Base-by-base conservation (phyloP, 2,888 invertebrate species). In the Macrophya annulata region DNA sequence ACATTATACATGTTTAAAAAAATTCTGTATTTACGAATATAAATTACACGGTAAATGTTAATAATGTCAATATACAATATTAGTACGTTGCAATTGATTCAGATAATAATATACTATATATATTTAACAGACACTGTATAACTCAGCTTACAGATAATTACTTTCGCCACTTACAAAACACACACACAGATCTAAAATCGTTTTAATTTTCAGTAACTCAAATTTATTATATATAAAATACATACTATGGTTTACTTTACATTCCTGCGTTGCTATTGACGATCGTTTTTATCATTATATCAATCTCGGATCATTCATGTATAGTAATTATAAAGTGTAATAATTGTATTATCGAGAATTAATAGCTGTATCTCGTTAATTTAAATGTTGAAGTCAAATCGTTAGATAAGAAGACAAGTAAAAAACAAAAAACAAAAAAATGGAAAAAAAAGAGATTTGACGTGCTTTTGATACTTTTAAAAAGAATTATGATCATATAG, bases 11-110 rank as follows among this genome's bases (percentile, higher is more conserved):
- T 79, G 55, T 79, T 51, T 51, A 45, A 65, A 43, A 37, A 81
- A 76, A 76, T 31, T 12, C 76, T 76, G 48, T 76, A 43, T 79
- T 55, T n/a, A 77, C 21, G 17, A 55, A 51, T 37, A 55, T 48
- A 59, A 48, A 55, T 31, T 79, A 82, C 82, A 82, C 48, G 45
- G 82, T 82, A 65, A 82, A 82, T 82, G 82, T 82, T 65, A 62
- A 48, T 48, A n/a, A 71, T 71, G 65, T 82, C 65, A 65, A 82
- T 82, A 82, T 79, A 40, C 51, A 72, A 51, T 48, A 40, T 48
- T 79, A 79, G 79, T 55, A 59, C 79, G 55, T 79, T 79, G 48
- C 17, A n/a, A 79, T 79, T 79, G 79, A 79, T 79, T 79, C 79
- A 79, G 79, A 55, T 79, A 25, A 45, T 25, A 55, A 72, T 72